Conservation (phyloP, 2,797 vertebrate species). For the Pelodytes ibericus region DNA sequence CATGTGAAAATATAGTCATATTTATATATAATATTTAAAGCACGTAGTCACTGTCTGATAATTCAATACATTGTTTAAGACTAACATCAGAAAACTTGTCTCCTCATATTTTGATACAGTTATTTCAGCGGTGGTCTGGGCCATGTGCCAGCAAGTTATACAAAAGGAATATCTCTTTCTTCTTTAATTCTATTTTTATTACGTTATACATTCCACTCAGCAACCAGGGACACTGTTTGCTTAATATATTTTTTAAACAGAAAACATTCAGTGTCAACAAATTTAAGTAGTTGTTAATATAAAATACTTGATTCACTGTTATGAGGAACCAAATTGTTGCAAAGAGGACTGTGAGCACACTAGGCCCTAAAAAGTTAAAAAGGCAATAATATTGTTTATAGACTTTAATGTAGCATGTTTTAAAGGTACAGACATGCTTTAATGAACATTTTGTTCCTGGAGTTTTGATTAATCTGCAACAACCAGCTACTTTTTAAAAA, state of each 20-base stretch:
- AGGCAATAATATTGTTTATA: too few relatives aligned
- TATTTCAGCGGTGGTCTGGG: background rate
- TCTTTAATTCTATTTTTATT: background rate
- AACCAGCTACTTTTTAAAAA: too few relatives aligned
- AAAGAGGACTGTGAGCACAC: too few relatives aligned
- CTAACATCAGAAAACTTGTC: background rate
- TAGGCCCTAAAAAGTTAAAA: too few relatives aligned
- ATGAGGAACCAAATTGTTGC: too few relatives aligned
- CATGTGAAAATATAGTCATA: background rate
- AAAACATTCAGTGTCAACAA: background rate
- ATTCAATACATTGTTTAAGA: background rate
- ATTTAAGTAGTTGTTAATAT: too few relatives aligned
- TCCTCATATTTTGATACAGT: background rate
- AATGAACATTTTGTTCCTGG: too few relatives aligned
- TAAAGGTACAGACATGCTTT: too few relatives aligned
- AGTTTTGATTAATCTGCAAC: too few relatives aligned
- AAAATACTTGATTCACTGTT: too few relatives aligned
- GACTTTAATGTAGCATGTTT: too few relatives aligned
- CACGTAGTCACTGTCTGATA: background rate
- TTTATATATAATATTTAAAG: background rate
- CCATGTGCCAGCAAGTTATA: background rate
- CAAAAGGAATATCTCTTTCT: background rate
- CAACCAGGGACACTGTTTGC: background rate
- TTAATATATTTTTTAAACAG: background rate
- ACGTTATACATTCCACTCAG: background rate